Percentiles rank a stretch among this genome's conserved stretches.
These are phyloP conservation scores for Caenorhabditis imperialis DNA, from an alignment of 2,888 invertebrate genomes.

Conservation along the genomic window DNA sequence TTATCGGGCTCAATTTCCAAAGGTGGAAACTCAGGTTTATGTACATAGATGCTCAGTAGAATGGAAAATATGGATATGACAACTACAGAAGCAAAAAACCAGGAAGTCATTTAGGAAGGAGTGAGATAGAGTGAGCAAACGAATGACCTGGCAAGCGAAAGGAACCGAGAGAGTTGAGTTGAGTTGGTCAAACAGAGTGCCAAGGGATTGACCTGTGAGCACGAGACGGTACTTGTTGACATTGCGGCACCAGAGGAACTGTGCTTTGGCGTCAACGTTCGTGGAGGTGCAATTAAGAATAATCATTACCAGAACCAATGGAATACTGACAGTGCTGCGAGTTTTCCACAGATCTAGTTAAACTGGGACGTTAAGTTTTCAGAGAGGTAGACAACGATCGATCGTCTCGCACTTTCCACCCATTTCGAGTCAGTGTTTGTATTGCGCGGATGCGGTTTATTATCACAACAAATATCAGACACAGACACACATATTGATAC, in stretches of 20 bases:
- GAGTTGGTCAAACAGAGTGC: slow-evolving; percentile 45
- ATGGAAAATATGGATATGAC: slow-evolving; percentile 37
- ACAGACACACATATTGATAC: slow-evolving; percentile 2
- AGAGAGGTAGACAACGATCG: too few species aligned
- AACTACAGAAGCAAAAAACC: slow-evolving; percentile 34
- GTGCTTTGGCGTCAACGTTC: too few species aligned
- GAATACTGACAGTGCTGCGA: too few species aligned
- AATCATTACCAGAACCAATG: too few species aligned
- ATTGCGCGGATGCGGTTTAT: slow-evolving; percentile 37
- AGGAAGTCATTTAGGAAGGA: slow-evolving; percentile 40
- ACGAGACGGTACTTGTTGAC: slow-evolving; percentile 19
- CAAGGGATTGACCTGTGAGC: slow-evolving; percentile 39
- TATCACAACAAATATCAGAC: slow-evolving; percentile 26
- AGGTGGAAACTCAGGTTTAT: slow-evolving; percentile 35
- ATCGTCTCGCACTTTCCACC: too few species aligned
- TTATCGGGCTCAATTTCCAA: slow-evolving; percentile 46
- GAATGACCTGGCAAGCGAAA: slow-evolving; percentile 24
- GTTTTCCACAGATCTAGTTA: too few species aligned
- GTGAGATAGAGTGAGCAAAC: slow-evolving; percentile 2
- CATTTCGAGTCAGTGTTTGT: too few species aligned
- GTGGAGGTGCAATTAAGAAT: too few species aligned
- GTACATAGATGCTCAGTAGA: slow-evolving; percentile 30
- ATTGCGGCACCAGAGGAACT: too few species aligned
- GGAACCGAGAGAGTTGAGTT: not conserved
- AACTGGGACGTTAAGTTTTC: too few species aligned